Evolutionary conservation across 2,888 invertebrate genomes (phyloP).

Genomic region (Notodonta dromedarius): DNA sequence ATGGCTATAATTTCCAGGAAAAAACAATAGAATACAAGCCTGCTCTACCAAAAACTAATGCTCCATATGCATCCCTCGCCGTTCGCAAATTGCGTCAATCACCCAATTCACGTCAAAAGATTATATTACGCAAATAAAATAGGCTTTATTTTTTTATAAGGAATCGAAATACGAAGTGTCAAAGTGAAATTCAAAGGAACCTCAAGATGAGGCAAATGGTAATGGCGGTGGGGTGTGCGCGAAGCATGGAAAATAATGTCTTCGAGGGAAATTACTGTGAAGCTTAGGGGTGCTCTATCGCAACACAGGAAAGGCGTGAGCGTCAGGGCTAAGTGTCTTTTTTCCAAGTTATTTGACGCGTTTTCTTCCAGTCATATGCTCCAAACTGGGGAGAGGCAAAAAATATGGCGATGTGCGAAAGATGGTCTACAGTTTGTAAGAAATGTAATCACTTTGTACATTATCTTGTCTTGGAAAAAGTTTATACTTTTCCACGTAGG

Average conservation of each 20-base stretch:
- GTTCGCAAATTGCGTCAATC: no score
- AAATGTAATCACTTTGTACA: conserved; percentile 55
- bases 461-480: conserved; percentile 32
- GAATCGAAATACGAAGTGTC: conserved; percentile 45
- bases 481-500: conserved; percentile 17
- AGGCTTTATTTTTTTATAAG: conserved; percentile 17
- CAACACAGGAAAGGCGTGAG: conserved; percentile 56
- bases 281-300: conserved; percentile 52
- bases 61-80: no score
- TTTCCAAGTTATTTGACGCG: conserved; percentile 73
- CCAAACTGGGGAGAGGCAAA: conserved; percentile 49
- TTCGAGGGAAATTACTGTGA: conserved; percentile 64
- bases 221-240: conserved; percentile 51
- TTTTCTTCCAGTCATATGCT: conserved; percentile 51
- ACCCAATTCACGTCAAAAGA: no score
- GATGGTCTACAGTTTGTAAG: conserved; percentile 40
- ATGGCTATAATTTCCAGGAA: no score
- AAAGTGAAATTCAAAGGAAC: conserved; percentile 48
- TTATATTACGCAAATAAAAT: no score
- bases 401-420: conserved; percentile 48
- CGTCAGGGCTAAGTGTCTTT: conserved; percentile 71
- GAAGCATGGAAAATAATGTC: conserved; percentile 68
- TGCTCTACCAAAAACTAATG: no score
- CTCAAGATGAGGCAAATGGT: conserved; percentile 48
- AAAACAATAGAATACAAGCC: no score